These are phyloP conservation scores for Oreochromis spilurus DNA, from an alignment of 2,113 vertebrate species.

Conservation along the genomic window DNA sequence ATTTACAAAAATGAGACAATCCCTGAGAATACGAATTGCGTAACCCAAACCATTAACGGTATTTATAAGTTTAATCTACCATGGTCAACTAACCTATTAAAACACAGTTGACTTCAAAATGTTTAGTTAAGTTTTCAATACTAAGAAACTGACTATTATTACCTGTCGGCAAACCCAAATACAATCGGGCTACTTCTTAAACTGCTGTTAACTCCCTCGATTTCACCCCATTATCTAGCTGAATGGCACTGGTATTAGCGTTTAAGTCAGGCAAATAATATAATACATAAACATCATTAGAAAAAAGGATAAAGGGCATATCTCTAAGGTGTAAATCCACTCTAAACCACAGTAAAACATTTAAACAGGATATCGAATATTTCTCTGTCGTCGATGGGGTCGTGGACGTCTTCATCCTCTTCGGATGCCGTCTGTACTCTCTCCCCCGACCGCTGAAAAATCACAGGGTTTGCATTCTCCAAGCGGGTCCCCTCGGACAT, in stretches of 20 bases:
- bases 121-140: not conserved
- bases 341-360: not conserved
- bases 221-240: not conserved
- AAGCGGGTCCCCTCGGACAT: constrained; percentile 39
- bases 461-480: constrained; percentile 61
- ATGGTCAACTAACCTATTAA: not conserved
- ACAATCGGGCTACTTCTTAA: not conserved
- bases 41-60: not conserved
- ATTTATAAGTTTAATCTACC: not conserved
- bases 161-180: not conserved
- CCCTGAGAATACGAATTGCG: not conserved
- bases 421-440: constrained; percentile 34
- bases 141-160: not conserved
- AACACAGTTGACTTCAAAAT: not conserved
- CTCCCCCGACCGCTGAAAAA: constrained; percentile 57
- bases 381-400: constrained; percentile 65
- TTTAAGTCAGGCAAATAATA: not conserved
- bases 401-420: constrained; percentile 57
- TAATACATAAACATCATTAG: accelerated
- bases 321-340: not conserved
- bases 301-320: accelerated
- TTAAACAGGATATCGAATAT: constrained; percentile 66
- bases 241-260: not conserved
- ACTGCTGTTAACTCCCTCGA: not conserved
- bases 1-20: not conserved